Base-by-base conservation (phyloP, 1,140 invertebrate genomes). In the Contarinia nasturtii region DNA sequence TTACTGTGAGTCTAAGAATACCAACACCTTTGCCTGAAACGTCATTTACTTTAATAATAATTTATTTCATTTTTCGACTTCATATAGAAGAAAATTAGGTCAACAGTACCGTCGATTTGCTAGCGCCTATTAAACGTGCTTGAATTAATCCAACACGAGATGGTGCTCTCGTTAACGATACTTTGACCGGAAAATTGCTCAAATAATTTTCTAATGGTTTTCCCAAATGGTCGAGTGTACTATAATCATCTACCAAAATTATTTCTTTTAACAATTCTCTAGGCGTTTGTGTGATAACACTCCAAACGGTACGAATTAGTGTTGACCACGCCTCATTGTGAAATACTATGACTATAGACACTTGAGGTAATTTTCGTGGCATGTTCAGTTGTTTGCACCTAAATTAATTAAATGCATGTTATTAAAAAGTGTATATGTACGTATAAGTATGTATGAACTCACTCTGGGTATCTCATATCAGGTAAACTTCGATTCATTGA, bases 281-380 rank as follows among this genome's bases (percentile, higher is more conserved):
- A 1, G 91, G 92, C 4, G 91, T 94, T 21, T 90, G 71, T 65
- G 91, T 91, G 49, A 96, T 95, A 15, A 89, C 90, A 59, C 89
- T 94, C 83, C 90, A 91, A n/a, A 96, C 83, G 1, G 91, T 95
- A 42, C 92, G 72, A 21, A 96, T 69, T 3, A 96, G 67, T 0
- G 92, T 97, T 14, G 86, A 84, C 91, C 91, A 96, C 0, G 91
- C 92, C 65, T 96, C 92, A 63, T 97, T 97, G 67, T 97, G 93
- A 67, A 96, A 96, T 34, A 96, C 93, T 55, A 96, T 92, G 15
- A 96, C 87, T 54, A 96, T 86, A 58, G 84, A 89, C 14, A 91
- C 94, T 27, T 83, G 77, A 4, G 88, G 88, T 56, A 93, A 67
- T 50, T 81, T 69, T 41, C 73, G 72, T 42, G 79, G 77, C 4